Percentiles rank a stretch among this genome's conserved stretches.
These are phyloP conservation scores for Chaenocephalus aceratus DNA, from an alignment of 2,113 vertebrate genomes.

Conservation along the genomic window DNA sequence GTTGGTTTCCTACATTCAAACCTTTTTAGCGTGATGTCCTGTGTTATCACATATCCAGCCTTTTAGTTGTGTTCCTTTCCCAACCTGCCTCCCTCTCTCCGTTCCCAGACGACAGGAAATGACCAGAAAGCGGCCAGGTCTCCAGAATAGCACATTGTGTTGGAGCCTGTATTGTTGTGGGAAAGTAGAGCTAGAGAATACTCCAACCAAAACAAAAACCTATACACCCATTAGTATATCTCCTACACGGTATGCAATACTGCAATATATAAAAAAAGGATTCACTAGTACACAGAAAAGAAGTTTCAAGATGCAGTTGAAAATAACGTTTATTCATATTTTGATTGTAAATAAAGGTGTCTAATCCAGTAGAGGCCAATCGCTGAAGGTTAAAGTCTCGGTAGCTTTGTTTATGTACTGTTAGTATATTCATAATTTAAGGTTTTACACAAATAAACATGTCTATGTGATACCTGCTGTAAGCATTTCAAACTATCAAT, in stretches of 20 bases:
- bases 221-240: slow-evolving; percentile 25
- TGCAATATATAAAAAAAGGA: not conserved
- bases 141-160: slow-evolving; percentile 82
- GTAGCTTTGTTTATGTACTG: slow-evolving; percentile 2
- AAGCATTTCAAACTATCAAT: not conserved
- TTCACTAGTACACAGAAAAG: not conserved
- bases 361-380: slow-evolving; percentile 13
- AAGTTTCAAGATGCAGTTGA: not conserved
- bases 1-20: slow-evolving; percentile 7
- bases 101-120: slow-evolving; percentile 79
- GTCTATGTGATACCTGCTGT: not conserved
- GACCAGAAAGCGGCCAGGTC: slow-evolving; percentile 61
- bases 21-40: not conserved
- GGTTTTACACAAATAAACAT: not conserved
- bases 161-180: slow-evolving; percentile 75
- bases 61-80: slow-evolving; percentile 39
- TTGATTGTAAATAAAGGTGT: not conserved
- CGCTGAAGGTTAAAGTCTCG: not conserved
- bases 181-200: slow-evolving; percentile 59
- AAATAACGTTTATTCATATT: not conserved
- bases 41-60: slow-evolving; percentile 30
- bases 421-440: not conserved
- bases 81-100: slow-evolving; percentile 42
- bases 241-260: not conserved
- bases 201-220: slow-evolving; percentile 53